These are phyloP conservation scores for Urocynchramus pylzowi DNA, from an alignment of 2,113 vertebrate species.

Conservation along the genomic window DNA sequence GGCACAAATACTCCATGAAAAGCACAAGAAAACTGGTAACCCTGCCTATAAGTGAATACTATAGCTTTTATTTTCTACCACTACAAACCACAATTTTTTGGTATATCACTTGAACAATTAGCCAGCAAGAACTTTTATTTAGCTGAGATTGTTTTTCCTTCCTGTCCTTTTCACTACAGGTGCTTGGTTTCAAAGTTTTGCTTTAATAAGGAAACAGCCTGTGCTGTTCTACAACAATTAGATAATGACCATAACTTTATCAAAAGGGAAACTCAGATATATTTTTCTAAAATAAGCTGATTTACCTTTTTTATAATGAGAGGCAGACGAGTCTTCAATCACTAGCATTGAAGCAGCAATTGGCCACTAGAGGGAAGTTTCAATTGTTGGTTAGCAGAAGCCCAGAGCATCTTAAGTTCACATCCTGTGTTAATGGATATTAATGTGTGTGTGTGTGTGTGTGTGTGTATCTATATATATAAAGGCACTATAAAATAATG, in stretches of 20 bases:
- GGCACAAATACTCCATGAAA: neutral
- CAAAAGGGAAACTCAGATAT: neutral
- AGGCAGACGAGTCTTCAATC: neutral
- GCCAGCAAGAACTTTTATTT: neutral
- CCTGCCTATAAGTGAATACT: neutral
- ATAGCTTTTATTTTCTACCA: neutral
- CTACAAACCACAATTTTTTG: neutral
- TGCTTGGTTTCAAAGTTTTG: neutral
- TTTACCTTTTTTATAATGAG: neutral
- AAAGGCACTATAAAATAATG: neutral
- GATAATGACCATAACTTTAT: neutral
- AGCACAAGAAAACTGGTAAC: neutral
- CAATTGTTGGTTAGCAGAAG: neutral
- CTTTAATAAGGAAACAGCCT: neutral
- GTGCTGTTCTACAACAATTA: neutral
- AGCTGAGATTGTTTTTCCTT: neutral
- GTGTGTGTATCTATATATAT: neutral
- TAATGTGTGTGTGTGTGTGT: neutral
- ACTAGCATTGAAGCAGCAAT: neutral
- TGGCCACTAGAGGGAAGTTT: slow-evolving; percentile 21
- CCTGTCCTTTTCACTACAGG: neutral
- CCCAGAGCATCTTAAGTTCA: neutral
- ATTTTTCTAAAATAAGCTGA: neutral
- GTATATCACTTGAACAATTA: neutral
- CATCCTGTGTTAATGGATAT: neutral